Percentiles rank a stretch among this genome's conserved stretches.
These are phyloP conservation scores for Oscheius sp. DNA, from an alignment of 2,888 invertebrate genomes.

Conservation along the genomic window DNA sequence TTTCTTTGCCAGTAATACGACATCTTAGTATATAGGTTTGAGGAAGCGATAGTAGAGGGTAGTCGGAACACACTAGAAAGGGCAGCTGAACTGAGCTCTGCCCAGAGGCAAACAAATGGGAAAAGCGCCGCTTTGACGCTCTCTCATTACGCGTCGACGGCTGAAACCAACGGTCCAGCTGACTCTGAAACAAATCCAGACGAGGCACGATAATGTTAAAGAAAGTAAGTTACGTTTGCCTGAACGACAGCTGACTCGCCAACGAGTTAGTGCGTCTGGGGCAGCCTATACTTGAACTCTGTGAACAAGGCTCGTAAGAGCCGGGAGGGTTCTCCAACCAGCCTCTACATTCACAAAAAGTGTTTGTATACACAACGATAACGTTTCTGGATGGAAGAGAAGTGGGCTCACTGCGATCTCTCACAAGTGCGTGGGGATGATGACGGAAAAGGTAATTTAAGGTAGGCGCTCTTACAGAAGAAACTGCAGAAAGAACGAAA, in stretches of 20 bases:
- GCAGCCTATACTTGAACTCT: constrained; percentile 23
- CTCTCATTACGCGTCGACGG: constrained; percentile 21
- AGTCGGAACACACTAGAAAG: constrained; percentile 14
- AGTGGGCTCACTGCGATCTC: neutral
- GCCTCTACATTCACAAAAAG: too few species aligned
- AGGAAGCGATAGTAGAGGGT: neutral
- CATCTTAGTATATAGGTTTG: too few species aligned
- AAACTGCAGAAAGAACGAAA: too few species aligned
- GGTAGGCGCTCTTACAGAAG: neutral
- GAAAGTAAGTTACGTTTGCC: constrained; percentile 20
- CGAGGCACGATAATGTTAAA: neutral
- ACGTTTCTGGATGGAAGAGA: too few species aligned
- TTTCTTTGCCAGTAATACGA: too few species aligned
- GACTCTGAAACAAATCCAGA: too few species aligned
- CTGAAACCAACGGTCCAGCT: neutral
- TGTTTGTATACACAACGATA: too few species aligned
- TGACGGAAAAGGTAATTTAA: constrained; percentile 6
- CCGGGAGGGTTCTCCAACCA: too few species aligned
- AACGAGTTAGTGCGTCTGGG: constrained; percentile 17
- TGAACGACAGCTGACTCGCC: constrained; percentile 23
- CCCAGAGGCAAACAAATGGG: constrained; percentile 31
- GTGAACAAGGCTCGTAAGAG: constrained; percentile 1
- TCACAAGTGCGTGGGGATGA: neutral
- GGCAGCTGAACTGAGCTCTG: constrained; percentile 33
- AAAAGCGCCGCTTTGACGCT: constrained; percentile 19